Percentiles rank a stretch among this genome's conserved stretches.
These are phyloP conservation scores for Dufourea novaeangliae DNA, from an alignment of 1,140 invertebrate species.

Conservation along the genomic window DNA sequence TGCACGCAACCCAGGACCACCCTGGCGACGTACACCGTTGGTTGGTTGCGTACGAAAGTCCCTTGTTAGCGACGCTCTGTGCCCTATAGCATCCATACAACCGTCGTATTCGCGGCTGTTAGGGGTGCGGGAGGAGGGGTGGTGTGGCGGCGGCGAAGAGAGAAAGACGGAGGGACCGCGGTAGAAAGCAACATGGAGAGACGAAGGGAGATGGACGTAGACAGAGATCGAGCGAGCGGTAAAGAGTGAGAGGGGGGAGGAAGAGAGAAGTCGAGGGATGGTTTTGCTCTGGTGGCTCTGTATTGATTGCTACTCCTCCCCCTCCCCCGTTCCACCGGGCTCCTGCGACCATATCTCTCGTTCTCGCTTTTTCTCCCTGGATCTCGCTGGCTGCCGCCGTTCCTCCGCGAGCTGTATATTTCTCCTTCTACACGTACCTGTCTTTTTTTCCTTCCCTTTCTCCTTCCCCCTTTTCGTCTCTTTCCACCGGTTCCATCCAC, in stretches of 20 bases:
- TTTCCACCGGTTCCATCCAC: constrained; percentile 3
- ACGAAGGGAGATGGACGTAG: constrained; percentile 4
- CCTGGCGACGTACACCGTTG: too few relatives aligned
- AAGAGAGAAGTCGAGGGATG: constrained; percentile 68
- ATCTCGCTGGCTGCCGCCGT: constrained; percentile 33
- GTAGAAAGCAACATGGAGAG: constrained; percentile 27
- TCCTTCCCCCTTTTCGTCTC: constrained; percentile 1
- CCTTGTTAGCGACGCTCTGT: constrained; percentile 65
- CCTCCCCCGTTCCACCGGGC: constrained; percentile 59
- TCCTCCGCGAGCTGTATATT: constrained; percentile 40
- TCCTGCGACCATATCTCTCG: constrained; percentile 63
- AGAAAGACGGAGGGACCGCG: constrained; percentile 28
- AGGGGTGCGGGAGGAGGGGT: constrained; percentile 27
- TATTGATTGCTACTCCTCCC: constrained; percentile 75
- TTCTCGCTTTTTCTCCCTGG: constrained; percentile 52
- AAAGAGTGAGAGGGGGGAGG: constrained; percentile 21
- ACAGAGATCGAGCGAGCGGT: too few relatives aligned
- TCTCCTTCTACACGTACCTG: constrained; percentile 53
- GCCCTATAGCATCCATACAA: constrained; percentile 65
- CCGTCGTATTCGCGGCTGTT: constrained; percentile 69
- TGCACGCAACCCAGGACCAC: constrained; percentile 17
- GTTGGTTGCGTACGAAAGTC: constrained; percentile 59
- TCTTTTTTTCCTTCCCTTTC: constrained; percentile 26
- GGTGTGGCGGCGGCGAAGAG: not conserved
- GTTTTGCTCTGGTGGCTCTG: constrained; percentile 76